Base-by-base conservation (phyloP, 37 sponge, comb jelly and placozoan genomes). In the Tethya wilhelma region DNA sequence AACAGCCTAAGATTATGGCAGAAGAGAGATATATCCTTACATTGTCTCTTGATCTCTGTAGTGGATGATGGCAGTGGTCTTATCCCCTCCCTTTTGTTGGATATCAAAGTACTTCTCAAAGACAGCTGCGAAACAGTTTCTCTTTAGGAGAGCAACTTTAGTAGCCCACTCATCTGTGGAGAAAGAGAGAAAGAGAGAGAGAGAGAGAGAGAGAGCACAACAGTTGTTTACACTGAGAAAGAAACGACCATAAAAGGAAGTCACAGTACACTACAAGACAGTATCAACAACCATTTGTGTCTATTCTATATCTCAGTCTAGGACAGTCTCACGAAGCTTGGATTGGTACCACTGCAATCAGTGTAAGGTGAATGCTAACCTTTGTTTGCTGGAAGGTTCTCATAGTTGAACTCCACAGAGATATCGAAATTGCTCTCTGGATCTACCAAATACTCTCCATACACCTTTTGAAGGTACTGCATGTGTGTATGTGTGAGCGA, bases 91-190 rank as follows among this genome's bases (percentile, higher is more conserved):
- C 49, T 89, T 83, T 7, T 74, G 59, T 70, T 96, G 93, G n/a
- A 81, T 63, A 22, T 98, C 92, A 72, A 98, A 98, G 78, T 93
- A 96, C 67, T 98, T 91, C 44, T 94, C 86, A 78, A 98, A 98
- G 4, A 98, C 94, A 41, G 96, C 65, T 0, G 99, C 99, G 75
- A 98, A 95, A 73, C 99, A 98, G 83, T 98, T 96, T 4, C 99
- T 62, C 79, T 98, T 98, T 38, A 98, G 75, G 28, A 94, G 79
- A 73, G 96, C 93, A 2, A 89, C 93, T 38, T 93, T 89, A 33
- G 60, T 45, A 57, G 90, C 90, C 75, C 93, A 75, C 1, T 79
- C 89, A 64, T 86, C 94, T 84, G 77, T 59, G 69, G n/a, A 49
- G 67, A 22, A 34, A 22, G 55, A 64, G 32, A 64, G 79, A n/a